Evolutionary conservation across 1,140 invertebrate genomes (phyloP), one percentile per base, ranked within the genome.

Genomic region (Pollicipes pollicipes): DNA sequence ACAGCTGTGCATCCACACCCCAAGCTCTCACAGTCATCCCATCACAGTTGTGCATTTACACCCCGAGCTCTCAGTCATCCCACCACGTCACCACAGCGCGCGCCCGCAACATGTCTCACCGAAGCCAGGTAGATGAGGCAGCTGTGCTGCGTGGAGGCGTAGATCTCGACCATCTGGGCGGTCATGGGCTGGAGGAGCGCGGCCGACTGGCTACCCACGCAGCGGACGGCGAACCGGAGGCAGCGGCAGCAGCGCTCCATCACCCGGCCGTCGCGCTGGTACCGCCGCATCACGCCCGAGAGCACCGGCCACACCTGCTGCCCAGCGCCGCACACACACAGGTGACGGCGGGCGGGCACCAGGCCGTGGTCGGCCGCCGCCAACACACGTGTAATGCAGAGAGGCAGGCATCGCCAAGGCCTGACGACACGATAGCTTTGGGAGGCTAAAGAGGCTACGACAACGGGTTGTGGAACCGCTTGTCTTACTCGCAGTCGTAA

Each of bases 201-300:
- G 28, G 85, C 83, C 0, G 88, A 90, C 77, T 90, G 86, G 77
- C 86, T 86, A 8, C 91, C 88, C 30, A 93, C 84, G 80, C 90
- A 93, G 67, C 96, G 84, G 66, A 98, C 84, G 45, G 88, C 87
- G 82, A 94, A 98, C 68, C 95, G 85, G 70, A 97, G 82, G 76
- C 91, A 90, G 58, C 95, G 85, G 79, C 95, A 97, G 77, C 87
- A 88, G 73, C 92, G 84, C 81, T 99, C 96, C 85, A 96, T 94
- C 27, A 96, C 85, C 72, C 92, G 84, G 24, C 86, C 77, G 80
- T 96, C 91, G n/a, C 81, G 79, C 79, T 90, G 87, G 81, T 91
- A 96, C 77, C 85, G 88, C 72, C 82, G 81, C 78, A 85, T 94
- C 76, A 87, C 85, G 66, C 85, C 84, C 0, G 90, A 90, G 68